Evolutionary conservation across 2,113 vertebrate species (phyloP).

Genomic region (Zosterops hypoxanthus): DNA sequence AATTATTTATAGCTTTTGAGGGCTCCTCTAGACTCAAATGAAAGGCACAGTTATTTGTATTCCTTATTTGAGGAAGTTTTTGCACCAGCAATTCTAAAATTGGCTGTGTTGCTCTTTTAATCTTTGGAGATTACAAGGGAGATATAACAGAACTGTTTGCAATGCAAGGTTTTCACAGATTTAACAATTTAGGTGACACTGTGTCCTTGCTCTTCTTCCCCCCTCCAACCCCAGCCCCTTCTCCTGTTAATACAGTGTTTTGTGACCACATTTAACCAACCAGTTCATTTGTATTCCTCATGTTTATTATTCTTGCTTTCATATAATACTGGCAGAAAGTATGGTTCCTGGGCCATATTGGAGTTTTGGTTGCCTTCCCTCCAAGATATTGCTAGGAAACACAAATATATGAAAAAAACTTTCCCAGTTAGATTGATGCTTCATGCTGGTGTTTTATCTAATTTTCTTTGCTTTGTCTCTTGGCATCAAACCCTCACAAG

Average conservation of each 20-base stretch:
- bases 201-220: not conserved
- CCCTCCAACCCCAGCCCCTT: accelerated
- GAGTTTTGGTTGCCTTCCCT: not conserved
- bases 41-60: not conserved
- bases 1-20: conserved; percentile 7
- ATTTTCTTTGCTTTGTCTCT: not conserved
- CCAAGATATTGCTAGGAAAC: not conserved
- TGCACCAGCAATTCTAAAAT: not conserved
- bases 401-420: not conserved
- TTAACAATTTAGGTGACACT: not conserved
- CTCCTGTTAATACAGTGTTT: not conserved
- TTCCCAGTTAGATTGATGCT: not conserved
- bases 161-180: not conserved
- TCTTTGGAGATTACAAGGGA: not conserved
- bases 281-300: not conserved
- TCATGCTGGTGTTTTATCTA: not conserved
- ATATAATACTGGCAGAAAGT: not conserved
- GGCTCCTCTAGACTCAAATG: not conserved
- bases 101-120: not conserved
- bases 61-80: not conserved
- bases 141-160: not conserved
- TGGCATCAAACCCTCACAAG: not conserved
- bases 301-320: not conserved
- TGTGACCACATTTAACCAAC: not conserved
- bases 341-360: accelerated